Conservation (phyloP, 2,113 vertebrate genomes). For the Pachycephala philippinensis region DNA sequence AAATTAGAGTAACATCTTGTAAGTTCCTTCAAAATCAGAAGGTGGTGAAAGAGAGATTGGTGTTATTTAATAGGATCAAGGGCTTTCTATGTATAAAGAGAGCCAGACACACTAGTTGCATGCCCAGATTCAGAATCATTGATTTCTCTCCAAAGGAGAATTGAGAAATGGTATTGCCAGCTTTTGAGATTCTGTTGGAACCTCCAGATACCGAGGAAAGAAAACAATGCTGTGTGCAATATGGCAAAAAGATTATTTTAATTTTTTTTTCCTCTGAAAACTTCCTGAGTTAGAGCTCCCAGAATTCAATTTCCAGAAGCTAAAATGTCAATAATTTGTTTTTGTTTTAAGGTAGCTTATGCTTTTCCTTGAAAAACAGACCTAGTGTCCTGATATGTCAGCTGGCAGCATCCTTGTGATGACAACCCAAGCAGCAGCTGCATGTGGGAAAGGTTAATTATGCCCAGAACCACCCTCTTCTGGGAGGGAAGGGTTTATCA, state of each 20-base stretch:
- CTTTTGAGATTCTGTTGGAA: neutral
- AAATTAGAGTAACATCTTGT: neutral
- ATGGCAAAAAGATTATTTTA: neutral
- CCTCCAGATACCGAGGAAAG: neutral
- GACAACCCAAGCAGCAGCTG: neutral
- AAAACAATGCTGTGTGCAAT: neutral
- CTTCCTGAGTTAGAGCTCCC: neutral
- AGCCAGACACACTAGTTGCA: neutral
- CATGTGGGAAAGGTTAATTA: neutral
- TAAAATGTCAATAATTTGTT: neutral
- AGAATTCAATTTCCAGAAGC: neutral
- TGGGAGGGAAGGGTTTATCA: neutral
- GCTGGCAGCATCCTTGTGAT: neutral
- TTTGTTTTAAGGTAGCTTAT: neutral
- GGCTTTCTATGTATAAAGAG: neutral
- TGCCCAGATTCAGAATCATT: neutral
- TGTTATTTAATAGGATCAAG: neutral
- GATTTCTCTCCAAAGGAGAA: neutral
- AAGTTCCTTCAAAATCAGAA: neutral
- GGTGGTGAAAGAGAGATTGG: neutral
- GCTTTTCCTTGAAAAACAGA: neutral
- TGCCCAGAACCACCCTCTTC: neutral
- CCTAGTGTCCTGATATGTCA: neutral
- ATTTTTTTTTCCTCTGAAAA: neutral
- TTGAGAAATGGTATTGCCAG: neutral